phyloP scores from a whole-genome alignment of 2,888 invertebrate species.

The Shargacucullia verbasci region DNA sequence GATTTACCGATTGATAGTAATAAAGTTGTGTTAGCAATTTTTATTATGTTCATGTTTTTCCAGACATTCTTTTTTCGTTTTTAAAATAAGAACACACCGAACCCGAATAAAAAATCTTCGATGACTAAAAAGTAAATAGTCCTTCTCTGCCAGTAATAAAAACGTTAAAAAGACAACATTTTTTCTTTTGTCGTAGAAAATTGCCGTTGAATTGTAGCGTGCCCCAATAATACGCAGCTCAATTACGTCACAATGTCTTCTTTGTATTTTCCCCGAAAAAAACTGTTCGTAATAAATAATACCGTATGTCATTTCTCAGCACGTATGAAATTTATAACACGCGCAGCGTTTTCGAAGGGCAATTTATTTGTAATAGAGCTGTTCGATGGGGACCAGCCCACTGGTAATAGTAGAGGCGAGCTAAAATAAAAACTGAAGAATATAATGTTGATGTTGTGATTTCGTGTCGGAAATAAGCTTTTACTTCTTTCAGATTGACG shows the following conservation, averaged over 20 bases:
- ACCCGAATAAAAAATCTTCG: constrained; percentile 8
- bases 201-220: constrained; percentile 72
- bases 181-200: constrained; percentile 63
- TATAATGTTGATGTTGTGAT: too few relatives aligned
- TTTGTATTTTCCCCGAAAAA: constrained; percentile 82
- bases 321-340: constrained; percentile 89
- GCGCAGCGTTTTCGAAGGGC: constrained; percentile 83
- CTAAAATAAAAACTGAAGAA: constrained; percentile 25
- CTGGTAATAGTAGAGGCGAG: constrained; percentile 56
- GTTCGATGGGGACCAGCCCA: constrained; percentile 69
- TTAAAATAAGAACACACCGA: constrained; percentile 13
- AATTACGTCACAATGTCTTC: constrained; percentile 88
- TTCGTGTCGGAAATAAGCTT: too few relatives aligned
- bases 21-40: constrained; percentile 12
- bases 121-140: constrained; percentile 22
- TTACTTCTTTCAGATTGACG: too few relatives aligned
- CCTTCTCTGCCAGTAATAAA: constrained; percentile 21
- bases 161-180: constrained; percentile 49
- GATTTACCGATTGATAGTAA: constrained; percentile 32
- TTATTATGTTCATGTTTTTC: constrained; percentile 1
- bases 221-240: constrained; percentile 80
- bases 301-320: constrained; percentile 89
- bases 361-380: constrained; percentile 88
- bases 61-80: constrained; percentile 4
- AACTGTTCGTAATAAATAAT: constrained; percentile 86